A percentile compares a stretch with the other conserved stretches of the same genome.
Conservation (phyloP, 2,113 vertebrate species). For the Leucoraja erinaceus region DNA sequence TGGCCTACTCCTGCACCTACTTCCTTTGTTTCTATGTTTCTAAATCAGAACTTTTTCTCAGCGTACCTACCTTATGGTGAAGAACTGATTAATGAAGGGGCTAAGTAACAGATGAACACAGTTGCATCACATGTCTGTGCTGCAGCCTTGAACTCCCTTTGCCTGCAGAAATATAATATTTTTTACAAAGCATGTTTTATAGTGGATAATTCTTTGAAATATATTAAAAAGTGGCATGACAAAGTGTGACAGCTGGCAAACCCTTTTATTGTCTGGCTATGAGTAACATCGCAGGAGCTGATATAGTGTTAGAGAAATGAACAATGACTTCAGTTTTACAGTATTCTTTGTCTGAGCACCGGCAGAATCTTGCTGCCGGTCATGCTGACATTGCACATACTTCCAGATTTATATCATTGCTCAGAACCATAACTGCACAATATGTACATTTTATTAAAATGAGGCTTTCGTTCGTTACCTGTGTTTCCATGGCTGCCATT, state of each 20-base stretch:
- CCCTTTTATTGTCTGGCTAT: constrained; percentile 26
- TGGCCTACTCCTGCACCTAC: too few species aligned
- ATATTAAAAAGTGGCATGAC: constrained; percentile 6
- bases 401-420: constrained; percentile 18
- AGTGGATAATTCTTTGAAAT: not conserved
- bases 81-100: not conserved
- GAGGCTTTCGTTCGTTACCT: not conserved
- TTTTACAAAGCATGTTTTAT: not conserved
- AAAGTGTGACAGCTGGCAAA: constrained; percentile 2
- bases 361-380: constrained; percentile 16
- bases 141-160: not conserved
- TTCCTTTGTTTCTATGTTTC: too few species aligned
- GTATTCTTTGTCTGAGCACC: not conserved
- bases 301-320: constrained; percentile 25
- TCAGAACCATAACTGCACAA: constrained; percentile 20
- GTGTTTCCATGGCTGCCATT: not conserved
- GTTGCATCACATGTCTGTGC: not conserved
- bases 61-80: not conserved
- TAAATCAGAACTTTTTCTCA: not conserved
- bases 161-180: not conserved
- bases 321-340: constrained; percentile 20
- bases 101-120: not conserved
- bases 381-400: constrained; percentile 28
- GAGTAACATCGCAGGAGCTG: constrained; percentile 6
- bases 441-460: not conserved